phyloP scores from a whole-genome alignment of 2,113 vertebrate genomes.

The Leuciscus idus region DNA sequence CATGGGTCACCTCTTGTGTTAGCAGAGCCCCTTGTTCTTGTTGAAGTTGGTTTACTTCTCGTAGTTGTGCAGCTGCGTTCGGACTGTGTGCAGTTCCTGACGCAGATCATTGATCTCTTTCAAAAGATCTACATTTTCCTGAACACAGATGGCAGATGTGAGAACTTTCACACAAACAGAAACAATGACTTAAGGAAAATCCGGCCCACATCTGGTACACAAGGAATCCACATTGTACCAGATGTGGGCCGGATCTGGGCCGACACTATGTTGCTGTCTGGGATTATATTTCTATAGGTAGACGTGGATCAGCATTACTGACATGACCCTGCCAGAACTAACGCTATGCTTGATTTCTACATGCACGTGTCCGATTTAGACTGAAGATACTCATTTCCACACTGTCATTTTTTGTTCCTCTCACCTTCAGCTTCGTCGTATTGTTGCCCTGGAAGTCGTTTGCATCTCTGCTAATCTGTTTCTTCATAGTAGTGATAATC shows the following conservation, averaged over 20 bases:
- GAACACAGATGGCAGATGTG: slow-evolving; percentile 47
- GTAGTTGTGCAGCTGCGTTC: slow-evolving; percentile 57
- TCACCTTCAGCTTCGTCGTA: slow-evolving; percentile 81
- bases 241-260: too few species aligned
- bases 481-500: slow-evolving; percentile 81
- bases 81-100: slow-evolving; percentile 61
- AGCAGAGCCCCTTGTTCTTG: slow-evolving; percentile 60
- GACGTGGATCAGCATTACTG: too few species aligned
- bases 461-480: slow-evolving; percentile 76
- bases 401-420: slow-evolving; percentile 18
- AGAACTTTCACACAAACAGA: neutral
- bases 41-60: slow-evolving; percentile 36
- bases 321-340: too few species aligned
- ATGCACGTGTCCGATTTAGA: neutral
- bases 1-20: slow-evolving; percentile 68
- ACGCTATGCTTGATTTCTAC: neutral
- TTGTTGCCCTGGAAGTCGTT: slow-evolving; percentile 67
- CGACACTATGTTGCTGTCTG: too few species aligned
- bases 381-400: slow-evolving; percentile 50
- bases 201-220: too few species aligned
- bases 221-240: too few species aligned
- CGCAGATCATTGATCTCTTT: slow-evolving; percentile 72
- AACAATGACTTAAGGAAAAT: neutral
- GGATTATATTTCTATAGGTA: too few species aligned
- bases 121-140: slow-evolving; percentile 73